Conservation (phyloP, 2,888 invertebrate species). For the Pollenia labialis region DNA sequence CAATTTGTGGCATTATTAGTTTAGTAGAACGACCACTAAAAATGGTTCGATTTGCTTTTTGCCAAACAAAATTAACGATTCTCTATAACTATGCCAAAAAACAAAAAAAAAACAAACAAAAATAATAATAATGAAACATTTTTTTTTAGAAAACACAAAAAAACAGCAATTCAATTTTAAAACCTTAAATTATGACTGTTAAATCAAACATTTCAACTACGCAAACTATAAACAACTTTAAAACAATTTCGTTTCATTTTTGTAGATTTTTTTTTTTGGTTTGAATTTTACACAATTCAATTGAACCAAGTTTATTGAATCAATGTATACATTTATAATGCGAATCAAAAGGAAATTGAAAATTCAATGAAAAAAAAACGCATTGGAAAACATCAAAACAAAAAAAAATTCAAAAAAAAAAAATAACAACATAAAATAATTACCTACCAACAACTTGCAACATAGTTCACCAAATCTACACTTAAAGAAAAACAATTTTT, state of each 20-base stretch:
- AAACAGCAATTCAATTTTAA: constrained; percentile 8
- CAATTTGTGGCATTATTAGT: constrained; percentile 78
- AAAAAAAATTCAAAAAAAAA: constrained; percentile 14
- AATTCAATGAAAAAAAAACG: constrained; percentile 45
- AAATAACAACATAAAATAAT: constrained; percentile 66
- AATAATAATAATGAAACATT: constrained; percentile 10
- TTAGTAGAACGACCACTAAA: constrained; percentile 76
- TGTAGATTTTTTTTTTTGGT: neutral
- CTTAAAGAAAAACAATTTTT: neutral
- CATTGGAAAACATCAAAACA: constrained; percentile 5
- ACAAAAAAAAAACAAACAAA: neutral
- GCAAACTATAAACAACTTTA: constrained; percentile 24
- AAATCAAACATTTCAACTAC: constrained; percentile 58
- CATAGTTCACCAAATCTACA: constrained; percentile 40
- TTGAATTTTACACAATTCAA: constrained; percentile 41
- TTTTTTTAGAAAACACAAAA: constrained; percentile 16
- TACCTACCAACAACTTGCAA: constrained; percentile 65
- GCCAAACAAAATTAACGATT: constrained; percentile 19
- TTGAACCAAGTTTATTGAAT: constrained; percentile 55
- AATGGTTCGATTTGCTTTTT: constrained; percentile 32
- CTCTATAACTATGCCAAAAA: constrained; percentile 38
- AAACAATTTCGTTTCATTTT: constrained; percentile 44
- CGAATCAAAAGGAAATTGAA: constrained; percentile 62
- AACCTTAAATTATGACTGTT: constrained; percentile 66
- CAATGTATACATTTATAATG: constrained; percentile 42